Conservation (phyloP, 2,888 invertebrate genomes). For the Pogonocherus hispidulus region DNA sequence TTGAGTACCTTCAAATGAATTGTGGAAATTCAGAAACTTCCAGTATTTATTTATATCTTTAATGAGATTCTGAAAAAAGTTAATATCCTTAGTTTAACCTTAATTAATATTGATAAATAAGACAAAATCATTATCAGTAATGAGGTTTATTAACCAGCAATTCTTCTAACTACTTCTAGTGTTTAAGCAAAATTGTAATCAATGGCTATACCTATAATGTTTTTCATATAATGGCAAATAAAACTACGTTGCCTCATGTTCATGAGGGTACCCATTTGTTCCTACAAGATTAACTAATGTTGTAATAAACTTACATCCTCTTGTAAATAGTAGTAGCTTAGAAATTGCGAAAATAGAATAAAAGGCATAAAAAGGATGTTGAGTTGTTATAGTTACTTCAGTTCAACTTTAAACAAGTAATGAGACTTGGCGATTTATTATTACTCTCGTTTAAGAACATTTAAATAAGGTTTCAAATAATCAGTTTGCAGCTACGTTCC, state of each 20-base stretch:
- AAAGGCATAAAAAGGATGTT: neutral
- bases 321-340: neutral
- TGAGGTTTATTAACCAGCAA: neutral
- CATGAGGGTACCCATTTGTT: slow-evolving; percentile 1
- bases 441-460: neutral
- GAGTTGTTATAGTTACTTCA: too few species aligned
- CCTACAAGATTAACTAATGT: neutral
- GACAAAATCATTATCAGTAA: too few species aligned
- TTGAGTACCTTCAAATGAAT: too few species aligned
- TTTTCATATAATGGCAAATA: neutral
- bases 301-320: slow-evolving; percentile 1
- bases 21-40: too few species aligned
- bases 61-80: too few species aligned
- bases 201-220: neutral
- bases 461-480: too few species aligned
- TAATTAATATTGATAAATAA: too few species aligned
- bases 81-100: neutral
- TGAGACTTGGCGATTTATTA: neutral
- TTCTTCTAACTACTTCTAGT: neutral
- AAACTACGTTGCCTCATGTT: too few species aligned
- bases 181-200: neutral
- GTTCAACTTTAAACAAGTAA: neutral
- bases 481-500: too few species aligned
- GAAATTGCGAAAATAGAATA: neutral
- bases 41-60: too few species aligned